Evolutionary conservation across 2,113 vertebrate species (phyloP).

Genomic region (Perca flavescens): DNA sequence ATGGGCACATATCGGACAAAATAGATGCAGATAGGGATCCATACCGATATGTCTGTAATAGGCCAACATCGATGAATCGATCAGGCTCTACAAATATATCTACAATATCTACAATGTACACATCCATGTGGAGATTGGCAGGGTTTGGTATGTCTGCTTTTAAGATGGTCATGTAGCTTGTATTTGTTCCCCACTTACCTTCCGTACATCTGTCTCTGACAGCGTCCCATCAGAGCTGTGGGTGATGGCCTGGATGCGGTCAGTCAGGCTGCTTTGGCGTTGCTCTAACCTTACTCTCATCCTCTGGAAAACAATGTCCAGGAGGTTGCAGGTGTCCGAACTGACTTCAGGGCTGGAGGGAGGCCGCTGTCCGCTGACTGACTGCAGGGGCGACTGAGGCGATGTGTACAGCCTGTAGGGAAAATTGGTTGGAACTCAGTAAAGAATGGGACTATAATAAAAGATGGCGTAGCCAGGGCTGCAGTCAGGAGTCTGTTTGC

Average conservation of each 20-base stretch:
- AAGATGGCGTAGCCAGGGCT: not conserved
- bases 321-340: not conserved
- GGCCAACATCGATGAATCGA: too few species aligned
- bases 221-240: conserved; percentile 9
- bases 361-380: not conserved
- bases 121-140: not conserved
- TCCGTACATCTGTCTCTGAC: conserved; percentile 10
- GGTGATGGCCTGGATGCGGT: not conserved
- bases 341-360: not conserved
- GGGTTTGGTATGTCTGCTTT: not conserved
- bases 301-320: conserved; percentile 26
- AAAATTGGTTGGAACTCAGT: not conserved
- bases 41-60: too few species aligned
- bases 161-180: not conserved
- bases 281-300: conserved; percentile 17
- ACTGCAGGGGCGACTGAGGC: not conserved
- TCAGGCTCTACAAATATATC: too few species aligned
- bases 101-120: not conserved
- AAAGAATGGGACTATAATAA: not conserved
- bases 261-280: not conserved
- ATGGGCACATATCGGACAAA: too few species aligned
- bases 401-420: conserved; percentile 1
- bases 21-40: too few species aligned
- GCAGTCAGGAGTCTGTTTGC: not conserved
- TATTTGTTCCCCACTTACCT: conserved; percentile 9